Percentiles rank a stretch among this genome's conserved stretches.
phyloP scores from a whole-genome alignment of 2,888 invertebrate genomes.

The Chymomyza procnemis region DNA sequence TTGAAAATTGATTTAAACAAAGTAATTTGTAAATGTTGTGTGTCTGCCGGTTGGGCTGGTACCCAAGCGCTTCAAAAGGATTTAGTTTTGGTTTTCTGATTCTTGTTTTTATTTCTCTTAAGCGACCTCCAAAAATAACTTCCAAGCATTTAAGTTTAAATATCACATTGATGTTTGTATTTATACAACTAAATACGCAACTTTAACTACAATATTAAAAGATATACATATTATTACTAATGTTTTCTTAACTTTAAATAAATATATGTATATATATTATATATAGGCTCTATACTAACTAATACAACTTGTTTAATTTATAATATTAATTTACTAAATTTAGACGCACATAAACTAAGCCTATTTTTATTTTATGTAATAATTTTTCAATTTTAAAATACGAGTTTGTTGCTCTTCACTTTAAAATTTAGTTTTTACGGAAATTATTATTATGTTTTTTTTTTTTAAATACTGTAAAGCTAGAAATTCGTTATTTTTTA shows the following conservation, averaged over 20 bases:
- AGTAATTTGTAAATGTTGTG: slow-evolving; percentile 44
- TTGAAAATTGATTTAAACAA: slow-evolving; percentile 55
- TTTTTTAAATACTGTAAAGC: too few relatives aligned
- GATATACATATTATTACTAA: neutral
- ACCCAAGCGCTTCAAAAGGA: slow-evolving; percentile 3
- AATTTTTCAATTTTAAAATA: neutral
- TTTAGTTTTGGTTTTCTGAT: neutral
- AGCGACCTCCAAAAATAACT: neutral
- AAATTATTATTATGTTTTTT: neutral
- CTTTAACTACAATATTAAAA: slow-evolving; percentile 10
- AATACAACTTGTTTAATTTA: neutral
- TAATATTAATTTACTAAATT: neutral
- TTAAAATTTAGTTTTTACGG: neutral
- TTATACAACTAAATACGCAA: slow-evolving; percentile 30
- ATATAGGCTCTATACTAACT: slow-evolving; percentile 8
- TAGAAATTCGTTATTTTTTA: too few relatives aligned
- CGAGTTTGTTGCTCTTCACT: neutral
- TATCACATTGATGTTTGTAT: slow-evolving; percentile 41
- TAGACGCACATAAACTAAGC: neutral
- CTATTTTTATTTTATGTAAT: neutral
- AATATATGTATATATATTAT: slow-evolving; percentile 37
- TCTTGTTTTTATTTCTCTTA: neutral
- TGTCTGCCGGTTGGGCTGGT: neutral
- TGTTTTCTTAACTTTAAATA: slow-evolving; percentile 7
- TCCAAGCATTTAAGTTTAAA: slow-evolving; percentile 20